These are phyloP conservation scores for Bombus confusus DNA, from an alignment of 1,140 invertebrate genomes.

Conservation along the genomic window DNA sequence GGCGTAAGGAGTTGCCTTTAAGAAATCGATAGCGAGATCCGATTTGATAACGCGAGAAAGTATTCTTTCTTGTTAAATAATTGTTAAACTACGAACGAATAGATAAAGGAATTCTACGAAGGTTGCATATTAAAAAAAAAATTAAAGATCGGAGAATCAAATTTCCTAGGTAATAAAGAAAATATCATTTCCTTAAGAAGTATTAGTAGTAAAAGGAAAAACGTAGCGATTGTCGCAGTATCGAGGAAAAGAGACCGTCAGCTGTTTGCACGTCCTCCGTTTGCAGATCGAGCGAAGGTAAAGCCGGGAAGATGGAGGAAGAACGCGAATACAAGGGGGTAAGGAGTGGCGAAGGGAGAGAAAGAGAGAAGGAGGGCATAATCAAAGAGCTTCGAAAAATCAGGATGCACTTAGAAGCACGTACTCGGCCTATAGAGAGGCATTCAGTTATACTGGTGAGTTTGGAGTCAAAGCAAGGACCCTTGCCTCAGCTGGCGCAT, in stretches of 20 bases:
- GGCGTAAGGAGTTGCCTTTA: not conserved
- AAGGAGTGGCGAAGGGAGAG: not conserved
- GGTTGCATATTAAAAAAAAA: not conserved
- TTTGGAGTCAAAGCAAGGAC: constrained; percentile 78
- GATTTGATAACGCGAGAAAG: not conserved
- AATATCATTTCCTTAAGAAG: not conserved
- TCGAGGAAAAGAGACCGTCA: not conserved
- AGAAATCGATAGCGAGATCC: not conserved
- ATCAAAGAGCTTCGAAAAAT: constrained; percentile 77
- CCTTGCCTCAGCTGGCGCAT: constrained; percentile 65
- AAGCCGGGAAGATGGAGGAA: constrained; percentile 27
- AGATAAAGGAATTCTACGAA: not conserved
- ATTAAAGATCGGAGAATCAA: not conserved
- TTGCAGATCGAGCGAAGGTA: constrained; percentile 2
- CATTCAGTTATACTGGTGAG: constrained; percentile 74
- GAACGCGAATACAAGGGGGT: constrained; percentile 8
- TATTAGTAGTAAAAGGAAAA: not conserved
- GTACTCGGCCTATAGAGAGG: constrained; percentile 73
- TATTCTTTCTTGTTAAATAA: not conserved
- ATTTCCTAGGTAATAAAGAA: rapidly evolving
- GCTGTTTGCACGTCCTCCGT: not conserved
- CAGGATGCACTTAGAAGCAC: constrained; percentile 76
- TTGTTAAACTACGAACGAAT: not conserved
- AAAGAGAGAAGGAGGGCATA: constrained; percentile 47
- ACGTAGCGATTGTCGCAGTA: not conserved